A percentile compares a stretch with the other conserved stretches of the same genome.
phyloP scores from a whole-genome alignment of 1,140 invertebrate genomes.

The Maconellicoccus hirsutus region DNA sequence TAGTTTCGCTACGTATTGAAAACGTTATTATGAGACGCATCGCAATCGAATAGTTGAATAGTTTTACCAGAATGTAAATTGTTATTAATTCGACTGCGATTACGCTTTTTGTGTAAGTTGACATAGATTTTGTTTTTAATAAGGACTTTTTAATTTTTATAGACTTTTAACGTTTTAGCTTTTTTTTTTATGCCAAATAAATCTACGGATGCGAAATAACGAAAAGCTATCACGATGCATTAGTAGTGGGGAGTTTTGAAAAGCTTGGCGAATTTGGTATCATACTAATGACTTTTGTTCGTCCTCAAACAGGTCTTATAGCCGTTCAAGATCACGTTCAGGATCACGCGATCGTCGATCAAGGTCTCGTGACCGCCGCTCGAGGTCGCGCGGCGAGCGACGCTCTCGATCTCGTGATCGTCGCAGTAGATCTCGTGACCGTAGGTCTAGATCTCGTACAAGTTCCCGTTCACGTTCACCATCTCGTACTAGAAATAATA shows the following conservation, averaged over 20 bases:
- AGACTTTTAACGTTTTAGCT: no score
- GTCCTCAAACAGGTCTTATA: background rate
- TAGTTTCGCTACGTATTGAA: constrained; percentile 18
- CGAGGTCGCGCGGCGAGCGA: background rate
- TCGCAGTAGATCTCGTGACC: background rate
- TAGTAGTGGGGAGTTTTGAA: no score
- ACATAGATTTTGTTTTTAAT: constrained; percentile 10
- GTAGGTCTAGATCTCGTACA: background rate
- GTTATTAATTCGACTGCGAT: constrained; percentile 17
- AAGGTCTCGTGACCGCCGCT: background rate
- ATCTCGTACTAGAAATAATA: constrained; percentile 3
- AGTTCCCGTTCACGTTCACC: constrained; percentile 11
- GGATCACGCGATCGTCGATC: background rate
- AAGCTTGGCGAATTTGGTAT: no score
- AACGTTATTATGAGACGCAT: constrained; percentile 9
- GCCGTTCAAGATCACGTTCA: constrained; percentile 6
- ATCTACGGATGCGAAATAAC: no score
- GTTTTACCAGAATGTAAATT: background rate
- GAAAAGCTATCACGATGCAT: no score
- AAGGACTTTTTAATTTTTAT: background rate
- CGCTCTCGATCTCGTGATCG: background rate
- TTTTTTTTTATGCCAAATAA: no score
- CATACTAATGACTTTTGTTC: no score
- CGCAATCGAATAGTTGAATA: constrained; percentile 20
- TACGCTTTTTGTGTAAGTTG: constrained; percentile 13